phyloP scores from a whole-genome alignment of 2,113 vertebrate species.

The Gopherus evgoodei region DNA sequence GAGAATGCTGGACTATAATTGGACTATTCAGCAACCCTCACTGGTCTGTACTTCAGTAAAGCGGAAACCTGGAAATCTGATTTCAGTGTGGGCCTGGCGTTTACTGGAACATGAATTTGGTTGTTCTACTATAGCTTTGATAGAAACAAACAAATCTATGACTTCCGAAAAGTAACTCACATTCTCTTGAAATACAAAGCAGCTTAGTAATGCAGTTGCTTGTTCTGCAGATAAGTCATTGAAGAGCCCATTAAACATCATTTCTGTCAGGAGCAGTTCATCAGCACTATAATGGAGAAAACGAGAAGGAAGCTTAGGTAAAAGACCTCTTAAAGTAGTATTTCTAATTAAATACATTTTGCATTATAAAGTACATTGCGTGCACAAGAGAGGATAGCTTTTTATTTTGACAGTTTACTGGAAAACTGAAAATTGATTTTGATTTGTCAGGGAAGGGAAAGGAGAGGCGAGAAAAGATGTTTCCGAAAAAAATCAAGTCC shows the following conservation, averaged over 20 bases:
- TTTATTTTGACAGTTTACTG: neutral
- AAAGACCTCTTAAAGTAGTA: neutral
- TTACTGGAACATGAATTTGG: neutral
- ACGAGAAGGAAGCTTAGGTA: neutral
- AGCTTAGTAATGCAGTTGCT: conserved; percentile 93
- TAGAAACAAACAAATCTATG: neutral
- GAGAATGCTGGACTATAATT: neutral
- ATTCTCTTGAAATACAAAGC: conserved; percentile 99
- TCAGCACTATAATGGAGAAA: conserved; percentile 84
- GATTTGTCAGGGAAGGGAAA: neutral
- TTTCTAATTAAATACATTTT: neutral
- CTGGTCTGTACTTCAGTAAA: neutral
- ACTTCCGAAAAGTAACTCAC: conserved; percentile 76
- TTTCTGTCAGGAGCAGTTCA: conserved; percentile 96
- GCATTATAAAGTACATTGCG: neutral
- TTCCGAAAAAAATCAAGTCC: neutral
- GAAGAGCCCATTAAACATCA: conserved; percentile 98
- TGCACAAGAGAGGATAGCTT: neutral
- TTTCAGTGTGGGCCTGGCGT: neutral
- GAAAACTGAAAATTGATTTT: neutral
- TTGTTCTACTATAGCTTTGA: neutral
- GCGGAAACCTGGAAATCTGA: neutral
- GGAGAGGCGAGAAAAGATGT: neutral
- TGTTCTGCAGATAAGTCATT: conserved; percentile 95
- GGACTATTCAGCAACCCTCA: neutral